Conservation (phyloP, 30 jellyfish, hydroid and myxozoan species). For the Pseudorhiza aurosa region DNA sequence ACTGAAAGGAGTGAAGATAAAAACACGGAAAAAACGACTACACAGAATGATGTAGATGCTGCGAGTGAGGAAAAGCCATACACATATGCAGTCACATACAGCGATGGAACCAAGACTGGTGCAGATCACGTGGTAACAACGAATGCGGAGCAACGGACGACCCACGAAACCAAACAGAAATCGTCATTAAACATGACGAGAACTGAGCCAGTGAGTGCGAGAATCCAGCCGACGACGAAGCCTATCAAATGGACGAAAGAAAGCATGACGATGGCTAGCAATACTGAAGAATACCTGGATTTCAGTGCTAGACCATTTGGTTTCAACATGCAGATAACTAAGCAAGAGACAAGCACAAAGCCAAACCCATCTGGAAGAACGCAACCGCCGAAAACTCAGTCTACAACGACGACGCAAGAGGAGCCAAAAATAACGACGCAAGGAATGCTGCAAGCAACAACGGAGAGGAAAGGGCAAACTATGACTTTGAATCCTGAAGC, state of each 20-base stretch:
- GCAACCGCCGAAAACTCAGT: neutral
- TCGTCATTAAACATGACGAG: neutral
- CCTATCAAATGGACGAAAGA: neutral
- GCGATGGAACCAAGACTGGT: constrained; percentile 9
- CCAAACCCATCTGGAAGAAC: neutral
- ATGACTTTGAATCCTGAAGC: neutral
- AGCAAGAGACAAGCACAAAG: neutral
- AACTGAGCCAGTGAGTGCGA: constrained; percentile 5
- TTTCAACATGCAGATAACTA: constrained; percentile 37
- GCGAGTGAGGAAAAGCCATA: neutral
- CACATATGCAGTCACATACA: constrained; percentile 18
- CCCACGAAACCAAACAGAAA: constrained; percentile 8
- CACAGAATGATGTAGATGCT: constrained; percentile 3
- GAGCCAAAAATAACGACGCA: neutral
- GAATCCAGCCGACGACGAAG: constrained; percentile 21
- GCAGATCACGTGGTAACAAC: neutral
- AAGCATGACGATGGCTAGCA: neutral
- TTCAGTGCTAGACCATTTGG: constrained; percentile 81
- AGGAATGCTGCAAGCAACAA: neutral
- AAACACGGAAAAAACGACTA: constrained; percentile 27
- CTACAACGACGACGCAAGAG: neutral
- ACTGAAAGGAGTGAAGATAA: constrained; percentile 23
- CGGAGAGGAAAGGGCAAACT: neutral
- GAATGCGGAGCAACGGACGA: constrained; percentile 36
- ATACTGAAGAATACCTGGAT: constrained; percentile 27